A percentile compares a stretch with the other conserved stretches of the same genome.
These are phyloP conservation scores for Heliconius himera DNA, from an alignment of 1,140 invertebrate species.

Conservation along the genomic window DNA sequence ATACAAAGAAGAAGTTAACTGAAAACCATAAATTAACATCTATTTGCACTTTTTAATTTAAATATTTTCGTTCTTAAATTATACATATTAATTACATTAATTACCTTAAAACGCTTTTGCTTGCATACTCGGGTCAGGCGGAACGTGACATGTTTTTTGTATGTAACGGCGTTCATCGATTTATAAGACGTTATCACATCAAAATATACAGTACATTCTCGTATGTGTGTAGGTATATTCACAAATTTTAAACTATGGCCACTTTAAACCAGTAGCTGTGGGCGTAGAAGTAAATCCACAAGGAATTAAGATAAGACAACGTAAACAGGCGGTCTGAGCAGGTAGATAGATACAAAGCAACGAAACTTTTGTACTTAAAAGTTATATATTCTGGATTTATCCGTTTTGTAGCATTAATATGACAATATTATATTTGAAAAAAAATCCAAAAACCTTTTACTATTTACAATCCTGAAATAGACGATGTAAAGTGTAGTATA, in stretches of 20 bases:
- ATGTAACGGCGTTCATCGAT: too few relatives aligned
- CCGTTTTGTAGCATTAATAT: not conserved
- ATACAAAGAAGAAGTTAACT: too few relatives aligned
- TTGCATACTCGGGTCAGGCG: too few relatives aligned
- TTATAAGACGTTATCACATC: too few relatives aligned
- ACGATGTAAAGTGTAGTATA: too few relatives aligned
- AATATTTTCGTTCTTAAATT: too few relatives aligned
- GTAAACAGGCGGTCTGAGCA: constrained; percentile 41
- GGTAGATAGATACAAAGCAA: constrained; percentile 33
- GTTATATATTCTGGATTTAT: not conserved
- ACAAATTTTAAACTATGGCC: constrained; percentile 28
- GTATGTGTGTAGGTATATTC: not conserved
- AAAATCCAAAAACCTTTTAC: not conserved
- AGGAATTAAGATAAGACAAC: constrained; percentile 58
- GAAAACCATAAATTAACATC: too few relatives aligned
- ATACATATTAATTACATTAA: too few relatives aligned
- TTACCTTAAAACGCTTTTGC: too few relatives aligned
- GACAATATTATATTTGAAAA: not conserved
- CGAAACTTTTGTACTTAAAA: not conserved
- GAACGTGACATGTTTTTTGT: too few relatives aligned
- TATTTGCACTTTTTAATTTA: too few relatives aligned
- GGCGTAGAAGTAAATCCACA: constrained; percentile 54
- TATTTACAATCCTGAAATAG: too few relatives aligned
- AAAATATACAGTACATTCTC: not conserved
- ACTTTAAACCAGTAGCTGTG: constrained; percentile 51